Percentiles rank a stretch among this genome's conserved stretches.
Evolutionary conservation across 2,113 vertebrate species (phyloP).

Genomic region (Vimba vimba): DNA sequence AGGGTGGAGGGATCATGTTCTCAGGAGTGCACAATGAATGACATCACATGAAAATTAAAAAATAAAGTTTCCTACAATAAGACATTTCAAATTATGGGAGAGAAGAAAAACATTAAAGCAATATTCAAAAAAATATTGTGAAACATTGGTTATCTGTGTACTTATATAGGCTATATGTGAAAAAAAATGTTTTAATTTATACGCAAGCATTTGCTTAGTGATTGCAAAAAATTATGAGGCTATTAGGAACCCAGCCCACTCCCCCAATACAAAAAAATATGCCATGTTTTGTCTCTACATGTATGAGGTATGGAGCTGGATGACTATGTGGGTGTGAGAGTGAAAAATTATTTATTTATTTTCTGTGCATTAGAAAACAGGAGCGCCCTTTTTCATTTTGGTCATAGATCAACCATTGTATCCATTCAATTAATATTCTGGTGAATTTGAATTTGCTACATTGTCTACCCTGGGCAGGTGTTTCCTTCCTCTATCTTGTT

Average conservation of each 20-base stretch:
- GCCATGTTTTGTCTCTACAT: not conserved
- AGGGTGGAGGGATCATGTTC: constrained; percentile 64
- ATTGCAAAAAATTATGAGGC: constrained; percentile 10
- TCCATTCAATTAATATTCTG: constrained; percentile 30
- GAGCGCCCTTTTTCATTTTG: constrained; percentile 22
- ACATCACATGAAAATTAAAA: constrained; percentile 69
- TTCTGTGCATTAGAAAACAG: constrained; percentile 34
- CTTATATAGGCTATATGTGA: constrained; percentile 24
- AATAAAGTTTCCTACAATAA: constrained; percentile 60
- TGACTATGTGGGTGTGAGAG: constrained; percentile 22
- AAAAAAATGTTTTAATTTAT: constrained; percentile 14
- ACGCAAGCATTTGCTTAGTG: constrained; percentile 9
- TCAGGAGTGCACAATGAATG: constrained; percentile 76
- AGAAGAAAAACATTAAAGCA: constrained; percentile 25
- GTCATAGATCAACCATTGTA: constrained; percentile 29
- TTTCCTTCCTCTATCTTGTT: constrained; percentile 57
- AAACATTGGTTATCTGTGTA: not conserved
- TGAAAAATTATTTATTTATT: not conserved
- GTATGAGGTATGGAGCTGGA: constrained; percentile 22
- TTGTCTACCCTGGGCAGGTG: constrained; percentile 73
- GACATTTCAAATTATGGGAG: constrained; percentile 26
- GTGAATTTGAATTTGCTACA: constrained; percentile 78
- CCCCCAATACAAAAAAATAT: not conserved
- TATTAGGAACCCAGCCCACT: constrained; percentile 11
- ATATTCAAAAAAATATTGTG: not conserved